phyloP scores from a whole-genome alignment of 2,113 vertebrate genomes.

The Marmota flaviventris region DNA sequence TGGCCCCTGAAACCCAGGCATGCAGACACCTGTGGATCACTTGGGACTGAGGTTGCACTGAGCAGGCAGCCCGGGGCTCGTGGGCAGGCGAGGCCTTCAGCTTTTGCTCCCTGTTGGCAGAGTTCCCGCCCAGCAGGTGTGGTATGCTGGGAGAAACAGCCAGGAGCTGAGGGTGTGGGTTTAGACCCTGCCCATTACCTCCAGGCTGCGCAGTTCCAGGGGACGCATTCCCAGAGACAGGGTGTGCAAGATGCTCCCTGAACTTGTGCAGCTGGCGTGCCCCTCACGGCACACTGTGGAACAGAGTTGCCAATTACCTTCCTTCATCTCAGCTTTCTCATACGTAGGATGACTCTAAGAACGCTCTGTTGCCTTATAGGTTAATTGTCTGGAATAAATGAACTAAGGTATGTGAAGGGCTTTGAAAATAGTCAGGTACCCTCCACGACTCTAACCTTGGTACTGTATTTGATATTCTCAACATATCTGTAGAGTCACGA shows the following conservation, averaged over 20 bases:
- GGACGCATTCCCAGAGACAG: background rate
- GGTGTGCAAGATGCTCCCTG: background rate
- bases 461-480: conserved; percentile 8
- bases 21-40: background rate
- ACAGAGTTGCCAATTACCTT: background rate
- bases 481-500: background rate
- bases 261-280: background rate
- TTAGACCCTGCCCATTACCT: background rate
- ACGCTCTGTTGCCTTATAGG: background rate
- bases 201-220: background rate
- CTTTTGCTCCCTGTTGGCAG: background rate
- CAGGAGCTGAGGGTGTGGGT: background rate
- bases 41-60: background rate
- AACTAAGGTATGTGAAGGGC: background rate
- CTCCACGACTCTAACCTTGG: background rate
- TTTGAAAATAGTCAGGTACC: background rate
- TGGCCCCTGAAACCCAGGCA: background rate
- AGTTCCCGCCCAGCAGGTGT: background rate
- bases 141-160: background rate
- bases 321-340: background rate
- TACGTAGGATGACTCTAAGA: background rate
- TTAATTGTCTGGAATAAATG: background rate
- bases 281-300: background rate
- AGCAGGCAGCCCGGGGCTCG: background rate
- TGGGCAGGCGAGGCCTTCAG: accelerated